Conservation (phyloP, 2,113 vertebrate species). For the Salvator merianae region DNA sequence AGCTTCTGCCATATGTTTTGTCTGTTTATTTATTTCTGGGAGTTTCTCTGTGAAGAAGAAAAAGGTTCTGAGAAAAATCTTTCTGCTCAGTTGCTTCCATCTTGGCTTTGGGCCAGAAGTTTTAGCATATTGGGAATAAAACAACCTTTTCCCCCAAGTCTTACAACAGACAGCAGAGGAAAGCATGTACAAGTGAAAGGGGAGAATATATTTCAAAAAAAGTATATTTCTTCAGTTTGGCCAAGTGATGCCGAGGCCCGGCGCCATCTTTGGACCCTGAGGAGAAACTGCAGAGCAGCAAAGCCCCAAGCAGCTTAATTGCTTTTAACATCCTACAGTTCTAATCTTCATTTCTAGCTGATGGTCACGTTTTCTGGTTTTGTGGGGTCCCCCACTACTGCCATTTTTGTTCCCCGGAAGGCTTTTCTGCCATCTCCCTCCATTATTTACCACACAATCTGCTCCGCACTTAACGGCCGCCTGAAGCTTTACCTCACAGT, state of each 20-base stretch:
- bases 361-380: not conserved
- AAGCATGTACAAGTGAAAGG: not conserved
- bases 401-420: not conserved
- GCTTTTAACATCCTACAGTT: not conserved
- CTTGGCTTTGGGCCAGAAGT: not conserved
- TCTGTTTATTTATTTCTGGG: not conserved
- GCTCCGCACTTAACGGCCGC: not conserved
- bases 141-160: not conserved
- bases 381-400: no score
- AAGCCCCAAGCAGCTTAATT: not conserved
- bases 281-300: not conserved
- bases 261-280: not conserved
- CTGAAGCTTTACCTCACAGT: not conserved
- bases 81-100: no score
- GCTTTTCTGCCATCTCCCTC: not conserved
- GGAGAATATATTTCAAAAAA: not conserved
- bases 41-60: not conserved
- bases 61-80: not conserved
- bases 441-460: not conserved
- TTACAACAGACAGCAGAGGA: not conserved
- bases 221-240: not conserved
- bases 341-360: not conserved
- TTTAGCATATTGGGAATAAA: not conserved
- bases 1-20: not conserved
- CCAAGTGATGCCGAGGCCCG: not conserved